Conservation (phyloP, 2,797 vertebrate genomes). For the Notamacropus eugenii region DNA sequence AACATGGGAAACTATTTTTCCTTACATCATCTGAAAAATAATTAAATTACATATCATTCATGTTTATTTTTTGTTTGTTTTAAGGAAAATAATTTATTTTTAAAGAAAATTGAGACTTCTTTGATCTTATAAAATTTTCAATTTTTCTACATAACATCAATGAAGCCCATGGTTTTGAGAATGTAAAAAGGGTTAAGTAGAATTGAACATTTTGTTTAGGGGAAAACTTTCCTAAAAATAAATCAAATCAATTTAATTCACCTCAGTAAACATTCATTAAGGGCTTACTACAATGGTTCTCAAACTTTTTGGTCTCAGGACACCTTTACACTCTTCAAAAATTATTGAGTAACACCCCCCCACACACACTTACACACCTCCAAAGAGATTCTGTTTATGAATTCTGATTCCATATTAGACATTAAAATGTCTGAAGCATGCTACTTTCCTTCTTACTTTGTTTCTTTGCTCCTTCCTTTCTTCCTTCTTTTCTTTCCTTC, state of each 20-base stretch:
- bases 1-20: neutral
- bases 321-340: neutral
- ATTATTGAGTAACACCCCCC: neutral
- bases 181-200: neutral
- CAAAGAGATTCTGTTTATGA: neutral
- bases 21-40: constrained; percentile 2
- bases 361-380: too few species aligned
- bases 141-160: neutral
- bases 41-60: constrained; percentile 24
- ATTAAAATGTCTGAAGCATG: neutral
- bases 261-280: neutral
- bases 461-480: too few species aligned
- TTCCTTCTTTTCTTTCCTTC: too few species aligned
- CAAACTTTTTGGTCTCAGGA: neutral
- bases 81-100: constrained; percentile 30
- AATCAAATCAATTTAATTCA: neutral
- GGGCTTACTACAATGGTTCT: neutral
- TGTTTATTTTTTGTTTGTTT: neutral
- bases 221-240: neutral
- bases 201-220: neutral
- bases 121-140: constrained; percentile 26
- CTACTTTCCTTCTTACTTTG: neutral
- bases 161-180: neutral
- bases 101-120: constrained; percentile 22
- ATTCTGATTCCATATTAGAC: neutral